phyloP scores from a whole-genome alignment of 2,888 invertebrate species.

The Plagiodera versicolora region DNA sequence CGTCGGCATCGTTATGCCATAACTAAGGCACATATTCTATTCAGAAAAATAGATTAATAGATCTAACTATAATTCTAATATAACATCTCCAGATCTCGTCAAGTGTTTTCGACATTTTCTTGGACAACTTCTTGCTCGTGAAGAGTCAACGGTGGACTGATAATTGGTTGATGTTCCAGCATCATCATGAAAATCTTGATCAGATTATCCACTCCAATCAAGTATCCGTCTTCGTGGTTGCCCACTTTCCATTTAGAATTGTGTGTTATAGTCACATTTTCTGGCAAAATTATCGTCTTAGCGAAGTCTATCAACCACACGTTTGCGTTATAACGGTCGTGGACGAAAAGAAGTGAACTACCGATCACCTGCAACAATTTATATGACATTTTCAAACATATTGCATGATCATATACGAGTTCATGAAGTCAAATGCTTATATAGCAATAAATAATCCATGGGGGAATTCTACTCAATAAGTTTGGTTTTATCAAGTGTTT shows the following conservation, averaged over 20 bases:
- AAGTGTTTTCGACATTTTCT: constrained; percentile 27
- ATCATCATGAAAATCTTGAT: constrained; percentile 80
- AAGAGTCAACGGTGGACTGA: constrained; percentile 48
- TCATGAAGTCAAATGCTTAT: too few relatives aligned
- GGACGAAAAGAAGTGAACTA: constrained; percentile 92
- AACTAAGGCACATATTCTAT: not conserved
- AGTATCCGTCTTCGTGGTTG: constrained; percentile 95
- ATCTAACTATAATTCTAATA: not conserved
- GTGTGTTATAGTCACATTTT: constrained; percentile 74
- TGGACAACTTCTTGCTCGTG: constrained; percentile 42
- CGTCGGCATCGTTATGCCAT: too few relatives aligned
- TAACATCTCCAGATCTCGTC: constrained; percentile 7
- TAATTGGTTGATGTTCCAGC: constrained; percentile 53
- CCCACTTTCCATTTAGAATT: constrained; percentile 88
- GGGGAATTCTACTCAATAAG: too few relatives aligned
- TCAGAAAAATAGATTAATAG: not conserved
- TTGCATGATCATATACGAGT: too few relatives aligned
- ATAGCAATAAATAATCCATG: too few relatives aligned
- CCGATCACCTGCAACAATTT: constrained; percentile 73
- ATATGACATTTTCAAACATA: too few relatives aligned
- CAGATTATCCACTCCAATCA: constrained; percentile 88
- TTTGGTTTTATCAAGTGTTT: too few relatives aligned
- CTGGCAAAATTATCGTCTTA: constrained; percentile 84
- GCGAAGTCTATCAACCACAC: constrained; percentile 99
- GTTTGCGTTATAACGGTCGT: constrained; percentile 84